phyloP scores from a whole-genome alignment of 1,140 invertebrate genomes.

The Bombus turneri region DNA sequence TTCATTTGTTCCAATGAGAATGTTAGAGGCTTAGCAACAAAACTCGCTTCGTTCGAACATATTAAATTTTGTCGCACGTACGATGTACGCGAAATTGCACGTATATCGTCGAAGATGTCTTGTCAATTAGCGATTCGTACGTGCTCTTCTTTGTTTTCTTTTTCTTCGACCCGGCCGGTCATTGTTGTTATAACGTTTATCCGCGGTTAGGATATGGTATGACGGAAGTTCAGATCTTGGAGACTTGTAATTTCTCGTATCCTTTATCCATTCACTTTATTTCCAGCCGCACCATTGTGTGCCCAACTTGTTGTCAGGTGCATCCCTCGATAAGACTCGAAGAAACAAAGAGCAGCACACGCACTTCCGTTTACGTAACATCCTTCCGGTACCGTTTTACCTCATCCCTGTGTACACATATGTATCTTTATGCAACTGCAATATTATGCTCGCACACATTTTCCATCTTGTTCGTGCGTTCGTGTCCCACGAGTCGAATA shows the following conservation, averaged over 20 bases:
- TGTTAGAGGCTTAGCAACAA: too few relatives aligned
- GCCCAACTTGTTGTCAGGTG: constrained; percentile 69
- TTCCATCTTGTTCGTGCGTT: not conserved
- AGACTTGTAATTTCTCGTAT: constrained; percentile 75
- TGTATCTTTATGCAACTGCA: not conserved
- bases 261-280: constrained; percentile 71
- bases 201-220: constrained; percentile 18
- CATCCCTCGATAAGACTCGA: constrained; percentile 70
- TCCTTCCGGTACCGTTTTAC: constrained; percentile 76
- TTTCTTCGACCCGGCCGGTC: too few relatives aligned
- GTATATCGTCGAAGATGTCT: not conserved
- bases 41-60: too few relatives aligned
- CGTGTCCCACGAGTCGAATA: too few relatives aligned
- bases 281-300: constrained; percentile 66
- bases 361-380: constrained; percentile 79
- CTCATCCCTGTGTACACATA: not conserved
- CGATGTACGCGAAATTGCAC: too few relatives aligned
- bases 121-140: not conserved
- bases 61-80: too few relatives aligned
- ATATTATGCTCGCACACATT: not conserved
- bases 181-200: constrained; percentile 5
- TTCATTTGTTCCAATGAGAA: too few relatives aligned
- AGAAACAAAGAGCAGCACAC: constrained; percentile 73
- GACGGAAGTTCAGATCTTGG: constrained; percentile 53
- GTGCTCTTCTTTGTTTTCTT: not conserved